phyloP scores from a whole-genome alignment of 2,797 vertebrate genomes.

The Myotis vivesi region DNA sequence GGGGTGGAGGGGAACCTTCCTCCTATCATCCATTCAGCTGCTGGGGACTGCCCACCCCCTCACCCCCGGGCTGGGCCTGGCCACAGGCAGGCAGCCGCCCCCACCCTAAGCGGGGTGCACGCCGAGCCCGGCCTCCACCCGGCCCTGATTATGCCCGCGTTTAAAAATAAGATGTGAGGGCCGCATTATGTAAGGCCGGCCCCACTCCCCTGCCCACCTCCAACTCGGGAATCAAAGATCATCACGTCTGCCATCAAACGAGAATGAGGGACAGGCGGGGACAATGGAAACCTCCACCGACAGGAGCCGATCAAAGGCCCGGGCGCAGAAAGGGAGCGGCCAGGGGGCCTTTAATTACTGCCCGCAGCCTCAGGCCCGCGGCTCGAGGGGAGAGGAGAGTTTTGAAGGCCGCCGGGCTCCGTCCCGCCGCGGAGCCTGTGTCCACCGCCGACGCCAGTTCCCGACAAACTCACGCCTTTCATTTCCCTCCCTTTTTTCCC shows the following conservation, averaged over 20 bases:
- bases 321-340: conserved; percentile 91
- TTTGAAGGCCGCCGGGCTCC: conserved; percentile 90
- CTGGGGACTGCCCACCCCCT: conserved; percentile 39
- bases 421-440: conserved; percentile 86
- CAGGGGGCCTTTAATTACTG: conserved; percentile 98
- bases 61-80: conserved; percentile 2
- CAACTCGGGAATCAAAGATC: conserved; percentile 93
- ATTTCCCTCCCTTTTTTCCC: conserved; percentile 82
- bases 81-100: conserved; percentile 3
- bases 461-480: conserved; percentile 83
- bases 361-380: conserved; percentile 91
- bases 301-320: conserved; percentile 94
- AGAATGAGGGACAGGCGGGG: conserved; percentile 87
- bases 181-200: conserved; percentile 84
- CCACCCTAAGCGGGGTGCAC: conserved; percentile 64
- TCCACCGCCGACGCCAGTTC: conserved; percentile 87
- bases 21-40: conserved; percentile 70
- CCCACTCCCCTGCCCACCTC: conserved; percentile 85
- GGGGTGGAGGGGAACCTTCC: conserved; percentile 63
- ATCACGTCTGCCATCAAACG: conserved; percentile 93
- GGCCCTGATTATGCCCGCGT: conserved; percentile 82
- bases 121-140: conserved; percentile 70
- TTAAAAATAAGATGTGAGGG: conserved; percentile 87
- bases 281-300: conserved; percentile 89
- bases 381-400: conserved; percentile 88